Percentiles rank a stretch among this genome's conserved stretches.
phyloP scores from a whole-genome alignment of 2,888 invertebrate species.

The Drosophila antonietae region DNA sequence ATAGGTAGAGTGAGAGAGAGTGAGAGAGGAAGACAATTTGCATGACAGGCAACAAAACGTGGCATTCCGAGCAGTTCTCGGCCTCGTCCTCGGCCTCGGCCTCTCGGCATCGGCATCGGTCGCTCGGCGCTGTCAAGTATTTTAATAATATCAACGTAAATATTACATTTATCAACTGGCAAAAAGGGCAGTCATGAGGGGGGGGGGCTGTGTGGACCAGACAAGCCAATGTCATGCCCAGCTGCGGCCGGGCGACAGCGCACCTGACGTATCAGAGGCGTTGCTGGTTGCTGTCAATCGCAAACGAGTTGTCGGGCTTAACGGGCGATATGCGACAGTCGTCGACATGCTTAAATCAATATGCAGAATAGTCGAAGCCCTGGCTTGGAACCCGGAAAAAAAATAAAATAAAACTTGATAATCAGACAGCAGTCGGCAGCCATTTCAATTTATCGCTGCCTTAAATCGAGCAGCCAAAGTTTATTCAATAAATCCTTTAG shows the following conservation, averaged over 20 bases:
- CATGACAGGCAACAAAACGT: not conserved
- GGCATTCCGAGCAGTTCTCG: not conserved
- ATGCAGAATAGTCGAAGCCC: constrained; percentile 30
- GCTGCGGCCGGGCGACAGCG: constrained; percentile 23
- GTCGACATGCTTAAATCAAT: constrained; percentile 36
- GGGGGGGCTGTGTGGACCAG: not conserved
- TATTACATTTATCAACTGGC: constrained; percentile 62
- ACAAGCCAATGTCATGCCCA: constrained; percentile 47
- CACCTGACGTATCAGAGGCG: constrained; percentile 35
- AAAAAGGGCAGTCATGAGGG: constrained; percentile 10
- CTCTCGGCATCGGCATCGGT: not conserved
- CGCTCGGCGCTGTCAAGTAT: constrained; percentile 45
- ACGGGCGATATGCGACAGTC: constrained; percentile 3
- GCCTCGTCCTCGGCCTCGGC: not conserved
- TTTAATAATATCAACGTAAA: constrained; percentile 66
- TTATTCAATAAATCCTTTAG: constrained; percentile 66
- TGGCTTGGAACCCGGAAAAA: not conserved
- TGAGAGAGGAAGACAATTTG: not conserved
- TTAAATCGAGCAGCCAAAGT: constrained; percentile 41
- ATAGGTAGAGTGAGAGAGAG: constrained; percentile 5
- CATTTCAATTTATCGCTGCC: constrained; percentile 51
- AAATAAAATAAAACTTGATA: constrained; percentile 16
- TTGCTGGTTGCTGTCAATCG: constrained; percentile 31
- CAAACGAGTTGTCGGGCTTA: constrained; percentile 15
- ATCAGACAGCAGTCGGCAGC: constrained; percentile 12